Conservation (phyloP, 2,113 vertebrate genomes). For the Bostrychus sinensis region DNA sequence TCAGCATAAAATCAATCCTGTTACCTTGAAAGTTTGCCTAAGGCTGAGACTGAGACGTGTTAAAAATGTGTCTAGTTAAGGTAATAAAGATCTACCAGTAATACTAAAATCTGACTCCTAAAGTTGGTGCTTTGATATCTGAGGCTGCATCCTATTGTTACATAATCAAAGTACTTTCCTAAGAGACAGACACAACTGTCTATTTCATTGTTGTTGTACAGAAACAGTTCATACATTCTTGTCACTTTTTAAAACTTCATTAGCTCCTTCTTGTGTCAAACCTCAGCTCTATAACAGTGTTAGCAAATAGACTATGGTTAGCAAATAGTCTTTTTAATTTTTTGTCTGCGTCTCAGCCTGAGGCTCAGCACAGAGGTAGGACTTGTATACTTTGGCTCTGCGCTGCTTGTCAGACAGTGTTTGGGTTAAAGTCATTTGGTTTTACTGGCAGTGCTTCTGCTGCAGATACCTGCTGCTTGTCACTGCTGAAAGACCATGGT, state of each 20-base stretch:
- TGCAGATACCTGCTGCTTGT: slow-evolving; percentile 36
- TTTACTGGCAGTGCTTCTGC: slow-evolving; percentile 27
- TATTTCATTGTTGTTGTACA: no score
- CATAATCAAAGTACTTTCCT: no score
- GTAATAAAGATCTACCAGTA: neutral
- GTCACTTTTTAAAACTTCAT: no score
- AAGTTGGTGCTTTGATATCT: neutral
- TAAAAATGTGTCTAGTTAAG: neutral
- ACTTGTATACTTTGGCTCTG: neutral
- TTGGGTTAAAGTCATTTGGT: slow-evolving; percentile 16
- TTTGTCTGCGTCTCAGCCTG: neutral
- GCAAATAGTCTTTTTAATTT: neutral
- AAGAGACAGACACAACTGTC: no score
- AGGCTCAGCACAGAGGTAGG: neutral
- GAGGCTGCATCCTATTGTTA: neutral
- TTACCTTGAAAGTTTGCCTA: slow-evolving; percentile 15
- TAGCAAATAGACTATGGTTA: neutral
- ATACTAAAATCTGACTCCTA: neutral
- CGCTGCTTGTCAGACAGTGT: slow-evolving; percentile 4
- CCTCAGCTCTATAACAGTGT: neutral
- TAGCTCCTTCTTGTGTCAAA: neutral
- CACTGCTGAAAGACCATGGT: slow-evolving; percentile 12
- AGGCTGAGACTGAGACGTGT: slow-evolving; percentile 8
- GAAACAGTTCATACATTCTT: no score
- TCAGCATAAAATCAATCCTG: slow-evolving; percentile 21